phyloP scores from a whole-genome alignment of 2,888 invertebrate species.

The Mimumesa dahlbomi region DNA sequence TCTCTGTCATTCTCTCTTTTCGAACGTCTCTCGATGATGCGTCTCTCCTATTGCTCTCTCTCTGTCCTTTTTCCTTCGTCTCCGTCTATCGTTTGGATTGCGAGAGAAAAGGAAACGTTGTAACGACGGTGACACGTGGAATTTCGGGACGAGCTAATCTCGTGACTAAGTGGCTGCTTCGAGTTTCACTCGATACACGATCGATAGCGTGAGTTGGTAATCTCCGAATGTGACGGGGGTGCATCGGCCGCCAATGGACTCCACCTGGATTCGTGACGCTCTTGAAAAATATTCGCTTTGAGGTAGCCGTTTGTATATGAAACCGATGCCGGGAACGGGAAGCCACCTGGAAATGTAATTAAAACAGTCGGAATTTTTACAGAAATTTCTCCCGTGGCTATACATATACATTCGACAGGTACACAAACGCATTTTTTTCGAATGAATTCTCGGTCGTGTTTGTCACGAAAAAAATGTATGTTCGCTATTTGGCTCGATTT shows the following conservation, averaged over 20 bases:
- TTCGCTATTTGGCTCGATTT: background rate
- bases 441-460: too few species aligned
- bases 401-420: too few species aligned
- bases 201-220: conserved; percentile 41
- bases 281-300: background rate
- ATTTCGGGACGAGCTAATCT: conserved; percentile 61
- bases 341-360: too few species aligned
- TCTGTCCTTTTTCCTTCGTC: background rate
- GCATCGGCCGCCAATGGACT: background rate
- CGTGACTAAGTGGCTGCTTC: conserved; percentile 61
- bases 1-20: conserved; percentile 59
- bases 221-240: conserved; percentile 13
- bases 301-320: background rate
- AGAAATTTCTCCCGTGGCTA: too few species aligned
- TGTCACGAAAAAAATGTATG: background rate
- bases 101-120: background rate
- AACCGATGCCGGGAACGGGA: too few species aligned
- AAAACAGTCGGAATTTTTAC: too few species aligned
- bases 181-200: conserved; percentile 49
- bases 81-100: background rate
- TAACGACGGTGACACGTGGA: conserved; percentile 58
- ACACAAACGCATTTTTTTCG: too few species aligned
- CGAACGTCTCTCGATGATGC: conserved; percentile 39
- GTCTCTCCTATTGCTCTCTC: conserved; percentile 18
- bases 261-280: background rate